phyloP scores from a whole-genome alignment of 2,797 vertebrate species.

The Kryptolebias ocellatus region DNA sequence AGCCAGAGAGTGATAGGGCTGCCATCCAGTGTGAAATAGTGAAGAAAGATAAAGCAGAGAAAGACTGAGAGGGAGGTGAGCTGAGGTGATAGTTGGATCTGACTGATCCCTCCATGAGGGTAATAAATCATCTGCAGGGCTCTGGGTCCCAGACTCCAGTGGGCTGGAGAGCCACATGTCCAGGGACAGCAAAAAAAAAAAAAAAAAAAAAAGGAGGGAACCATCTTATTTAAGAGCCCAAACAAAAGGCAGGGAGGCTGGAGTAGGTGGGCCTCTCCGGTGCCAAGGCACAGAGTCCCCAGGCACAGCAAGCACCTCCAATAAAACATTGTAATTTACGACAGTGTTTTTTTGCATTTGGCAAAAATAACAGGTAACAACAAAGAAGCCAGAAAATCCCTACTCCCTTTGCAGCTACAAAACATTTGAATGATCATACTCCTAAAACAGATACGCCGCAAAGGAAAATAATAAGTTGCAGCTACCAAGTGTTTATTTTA shows the following conservation, averaged over 20 bases:
- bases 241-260: constrained; percentile 45
- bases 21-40: constrained; percentile 37
- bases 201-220: constrained; percentile 33
- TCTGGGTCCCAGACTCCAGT: constrained; percentile 52
- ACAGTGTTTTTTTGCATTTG: constrained; percentile 10
- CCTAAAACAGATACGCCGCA: too few species aligned
- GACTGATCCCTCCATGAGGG: constrained; percentile 28
- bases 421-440: neutral
- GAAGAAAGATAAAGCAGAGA: constrained; percentile 52
- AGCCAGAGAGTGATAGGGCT: constrained; percentile 27
- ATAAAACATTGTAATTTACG: neutral
- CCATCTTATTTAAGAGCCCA: constrained; percentile 68
- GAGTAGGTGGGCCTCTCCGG: constrained; percentile 46
- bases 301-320: neutral
- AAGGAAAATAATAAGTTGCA: too few species aligned
- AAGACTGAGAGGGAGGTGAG: constrained; percentile 48
- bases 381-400: constrained; percentile 6
- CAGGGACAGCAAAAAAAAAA: constrained; percentile 50
- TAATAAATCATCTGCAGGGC: constrained; percentile 70
- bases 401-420: constrained; percentile 6
- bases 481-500: neutral
- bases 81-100: constrained; percentile 31
- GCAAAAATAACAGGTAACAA: constrained; percentile 10
- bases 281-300: constrained; percentile 30
- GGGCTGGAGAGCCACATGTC: constrained; percentile 57